Percentiles rank a stretch among this genome's conserved stretches.
Evolutionary conservation across 2,113 vertebrate genomes (phyloP).

Genomic region (Ascaphus truei): DNA sequence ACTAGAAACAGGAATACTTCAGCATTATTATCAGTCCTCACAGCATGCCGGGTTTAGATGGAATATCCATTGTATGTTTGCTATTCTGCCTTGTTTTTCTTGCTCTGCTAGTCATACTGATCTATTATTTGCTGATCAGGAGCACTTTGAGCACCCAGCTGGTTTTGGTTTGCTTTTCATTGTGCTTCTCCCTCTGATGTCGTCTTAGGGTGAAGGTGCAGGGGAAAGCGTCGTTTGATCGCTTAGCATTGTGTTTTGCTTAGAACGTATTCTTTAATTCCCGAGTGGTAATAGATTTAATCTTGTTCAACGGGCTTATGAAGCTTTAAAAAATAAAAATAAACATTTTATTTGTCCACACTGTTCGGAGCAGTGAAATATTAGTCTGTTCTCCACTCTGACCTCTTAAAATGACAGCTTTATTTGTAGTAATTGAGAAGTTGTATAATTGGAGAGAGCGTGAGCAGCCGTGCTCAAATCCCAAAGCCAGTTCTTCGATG

Average conservation of each 20-base stretch:
- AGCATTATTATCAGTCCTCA: conserved; percentile 1
- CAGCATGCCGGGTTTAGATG: conserved; percentile 5
- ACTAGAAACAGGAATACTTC: background rate
- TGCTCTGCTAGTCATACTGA: background rate
- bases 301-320: background rate
- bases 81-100: background rate
- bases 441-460: conserved; percentile 15
- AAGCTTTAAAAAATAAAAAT: no score
- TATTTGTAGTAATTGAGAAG: no score
- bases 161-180: conserved; percentile 9
- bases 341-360: no score
- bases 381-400: no score
- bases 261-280: background rate
- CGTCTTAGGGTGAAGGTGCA: conserved; percentile 5
- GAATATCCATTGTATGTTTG: conserved; percentile 9
- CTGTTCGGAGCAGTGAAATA: no score
- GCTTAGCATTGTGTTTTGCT: background rate
- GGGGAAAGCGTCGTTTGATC: no score
- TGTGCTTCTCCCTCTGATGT: background rate
- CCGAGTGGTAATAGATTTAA: background rate
- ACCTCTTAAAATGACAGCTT: no score
- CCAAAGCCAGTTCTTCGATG: conserved; percentile 7
- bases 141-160: background rate
- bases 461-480: conserved; percentile 19
- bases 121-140: conserved; percentile 13